phyloP scores from a whole-genome alignment of 2,888 invertebrate genomes.

The Tiliacea citrago region DNA sequence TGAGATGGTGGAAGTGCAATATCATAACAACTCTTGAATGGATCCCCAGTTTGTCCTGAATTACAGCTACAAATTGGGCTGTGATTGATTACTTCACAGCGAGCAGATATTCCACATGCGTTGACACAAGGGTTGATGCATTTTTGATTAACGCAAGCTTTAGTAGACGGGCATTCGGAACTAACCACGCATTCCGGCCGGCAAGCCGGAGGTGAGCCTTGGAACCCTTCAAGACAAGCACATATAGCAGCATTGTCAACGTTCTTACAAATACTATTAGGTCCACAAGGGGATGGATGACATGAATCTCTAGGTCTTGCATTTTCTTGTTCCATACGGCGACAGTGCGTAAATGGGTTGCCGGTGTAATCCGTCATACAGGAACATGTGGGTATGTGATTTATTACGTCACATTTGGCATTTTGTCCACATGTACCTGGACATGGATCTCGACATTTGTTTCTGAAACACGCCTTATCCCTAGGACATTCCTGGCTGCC shows the following conservation, averaged over 20 bases:
- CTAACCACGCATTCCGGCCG: constrained; percentile 96
- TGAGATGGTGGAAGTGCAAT: constrained; percentile 80
- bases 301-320: constrained; percentile 92
- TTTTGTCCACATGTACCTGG: constrained; percentile 94
- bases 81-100: constrained; percentile 95
- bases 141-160: constrained; percentile 95
- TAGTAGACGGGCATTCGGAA: constrained; percentile 95
- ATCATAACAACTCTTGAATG: constrained; percentile 94
- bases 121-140: constrained; percentile 96
- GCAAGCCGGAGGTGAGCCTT: constrained; percentile 95
- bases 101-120: constrained; percentile 94
- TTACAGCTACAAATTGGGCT: constrained; percentile 97
- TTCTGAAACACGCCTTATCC: constrained; percentile 93
- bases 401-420: constrained; percentile 93
- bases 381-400: constrained; percentile 94
- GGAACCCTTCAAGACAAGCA: constrained; percentile 94
- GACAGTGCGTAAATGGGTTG: constrained; percentile 92
- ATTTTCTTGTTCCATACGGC: constrained; percentile 76
- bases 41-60: constrained; percentile 94
- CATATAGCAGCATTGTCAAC: constrained; percentile 95
- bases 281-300: constrained; percentile 94
- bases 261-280: constrained; percentile 94
- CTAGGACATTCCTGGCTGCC: constrained; percentile 93
- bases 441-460: constrained; percentile 94
- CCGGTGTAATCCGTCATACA: constrained; percentile 93